Evolutionary conservation across 1,140 invertebrate species (phyloP).

Genomic region (Prorops nasuta): DNA sequence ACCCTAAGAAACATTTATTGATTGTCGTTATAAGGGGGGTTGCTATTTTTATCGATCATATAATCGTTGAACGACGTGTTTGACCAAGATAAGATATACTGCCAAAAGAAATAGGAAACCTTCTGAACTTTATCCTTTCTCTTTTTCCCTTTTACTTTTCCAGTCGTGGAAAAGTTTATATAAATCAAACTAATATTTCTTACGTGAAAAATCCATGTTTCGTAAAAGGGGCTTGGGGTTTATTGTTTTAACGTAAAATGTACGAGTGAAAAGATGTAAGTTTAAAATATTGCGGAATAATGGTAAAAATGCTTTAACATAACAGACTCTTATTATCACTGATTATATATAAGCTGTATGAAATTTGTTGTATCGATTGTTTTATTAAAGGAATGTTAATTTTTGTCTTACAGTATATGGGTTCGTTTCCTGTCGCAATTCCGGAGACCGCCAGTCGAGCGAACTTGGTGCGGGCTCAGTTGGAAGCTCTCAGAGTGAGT

Average conservation of each 20-base stretch:
- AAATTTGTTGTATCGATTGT: too few relatives aligned
- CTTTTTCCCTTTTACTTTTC: too few relatives aligned
- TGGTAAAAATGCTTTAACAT: too few relatives aligned
- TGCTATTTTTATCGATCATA: constrained; percentile 40
- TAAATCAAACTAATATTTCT: too few relatives aligned
- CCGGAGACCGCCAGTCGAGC: constrained; percentile 64
- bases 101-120: constrained; percentile 5
- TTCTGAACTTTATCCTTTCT: not conserved
- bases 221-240: too few relatives aligned
- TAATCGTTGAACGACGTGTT: constrained; percentile 27
- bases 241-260: too few relatives aligned
- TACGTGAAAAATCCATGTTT: too few relatives aligned
- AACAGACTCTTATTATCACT: too few relatives aligned
- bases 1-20: constrained; percentile 28
- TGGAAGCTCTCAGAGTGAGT: constrained; percentile 66
- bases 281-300: too few relatives aligned
- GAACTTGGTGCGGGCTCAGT: constrained; percentile 61
- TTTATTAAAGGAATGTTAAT: constrained; percentile 7
- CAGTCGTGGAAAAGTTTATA: too few relatives aligned
- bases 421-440: constrained; percentile 70
- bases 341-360: too few relatives aligned
- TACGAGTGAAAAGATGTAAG: too few relatives aligned
- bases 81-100: constrained; percentile 13
- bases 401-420: constrained; percentile 69
- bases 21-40: constrained; percentile 24